These are phyloP conservation scores for Drosophila pallidifrons DNA, from an alignment of 1,140 invertebrate species.

Conservation along the genomic window DNA sequence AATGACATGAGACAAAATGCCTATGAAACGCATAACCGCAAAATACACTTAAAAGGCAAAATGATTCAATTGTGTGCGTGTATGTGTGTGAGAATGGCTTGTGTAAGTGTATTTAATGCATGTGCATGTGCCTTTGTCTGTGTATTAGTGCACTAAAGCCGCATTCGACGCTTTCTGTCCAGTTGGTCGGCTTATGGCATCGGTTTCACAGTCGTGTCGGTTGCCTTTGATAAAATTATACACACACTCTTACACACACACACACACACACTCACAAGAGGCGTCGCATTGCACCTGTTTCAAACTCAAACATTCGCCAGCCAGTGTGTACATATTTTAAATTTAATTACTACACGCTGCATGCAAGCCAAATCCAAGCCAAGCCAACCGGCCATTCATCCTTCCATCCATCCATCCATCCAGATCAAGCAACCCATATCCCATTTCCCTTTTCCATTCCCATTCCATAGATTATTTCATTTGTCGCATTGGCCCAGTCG, in stretches of 20 bases:
- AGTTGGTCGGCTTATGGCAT: conserved; percentile 62
- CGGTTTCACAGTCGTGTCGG: conserved; percentile 40
- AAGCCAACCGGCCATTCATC: conserved; percentile 27
- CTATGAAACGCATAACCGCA: conserved; percentile 77
- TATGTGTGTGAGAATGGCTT: conserved; percentile 38
- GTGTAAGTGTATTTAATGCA: conserved; percentile 24
- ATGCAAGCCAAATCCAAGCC: conserved; percentile 62
- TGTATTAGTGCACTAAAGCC: conserved; percentile 33
- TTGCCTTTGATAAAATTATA: conserved; percentile 79
- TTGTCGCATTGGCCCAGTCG: conserved; percentile 50
- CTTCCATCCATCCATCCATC: conserved; percentile 39
- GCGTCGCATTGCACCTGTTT: conserved; percentile 53
- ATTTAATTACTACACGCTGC: conserved; percentile 77
- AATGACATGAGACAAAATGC: conserved; percentile 78
- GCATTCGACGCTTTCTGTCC: conserved; percentile 37
- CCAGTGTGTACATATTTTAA: conserved; percentile 76
- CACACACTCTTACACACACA: conserved; percentile 11
- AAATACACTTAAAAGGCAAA: conserved; percentile 80
- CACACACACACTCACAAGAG: background rate
- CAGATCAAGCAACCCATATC: conserved; percentile 36
- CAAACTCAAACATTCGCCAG: conserved; percentile 56
- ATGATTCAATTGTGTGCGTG: conserved; percentile 75
- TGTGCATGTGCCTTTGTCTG: background rate
- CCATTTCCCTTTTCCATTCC: conserved; percentile 1
- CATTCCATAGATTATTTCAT: conserved; percentile 58